These are phyloP conservation scores for Mobula hypostoma DNA, from an alignment of 2,113 vertebrate species.

Conservation along the genomic window DNA sequence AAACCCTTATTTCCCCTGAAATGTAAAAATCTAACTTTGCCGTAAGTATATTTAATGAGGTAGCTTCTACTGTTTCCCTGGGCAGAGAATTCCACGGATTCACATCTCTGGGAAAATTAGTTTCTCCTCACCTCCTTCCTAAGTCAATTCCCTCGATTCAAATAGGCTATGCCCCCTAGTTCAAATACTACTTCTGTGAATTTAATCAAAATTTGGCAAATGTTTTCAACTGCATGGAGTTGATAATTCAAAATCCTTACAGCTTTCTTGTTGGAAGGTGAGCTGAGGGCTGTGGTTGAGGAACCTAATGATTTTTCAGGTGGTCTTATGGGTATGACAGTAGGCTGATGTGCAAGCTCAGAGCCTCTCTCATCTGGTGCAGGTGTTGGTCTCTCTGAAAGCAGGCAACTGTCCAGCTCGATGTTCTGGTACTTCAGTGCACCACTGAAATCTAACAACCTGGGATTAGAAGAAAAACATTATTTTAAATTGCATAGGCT, in stretches of 20 bases:
- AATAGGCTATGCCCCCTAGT: too few species aligned
- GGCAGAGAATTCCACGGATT: too few species aligned
- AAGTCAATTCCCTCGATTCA: too few species aligned
- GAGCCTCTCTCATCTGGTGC: conserved; percentile 48
- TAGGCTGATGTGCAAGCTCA: conserved; percentile 45
- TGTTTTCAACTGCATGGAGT: neutral
- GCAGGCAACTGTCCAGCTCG: conserved; percentile 71
- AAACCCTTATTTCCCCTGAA: too few species aligned
- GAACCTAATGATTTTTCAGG: neutral
- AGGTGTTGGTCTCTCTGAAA: conserved; percentile 55
- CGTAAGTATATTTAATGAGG: too few species aligned
- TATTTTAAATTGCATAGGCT: neutral
- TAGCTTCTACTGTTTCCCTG: too few species aligned
- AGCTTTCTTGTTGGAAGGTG: neutral
- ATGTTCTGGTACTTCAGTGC: conserved; percentile 65
- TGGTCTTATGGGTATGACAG: conserved; percentile 39
- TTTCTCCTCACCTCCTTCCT: too few species aligned
- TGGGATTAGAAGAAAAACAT: conserved; percentile 44
- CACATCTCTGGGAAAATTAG: too few species aligned
- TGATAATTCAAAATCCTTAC: neutral
- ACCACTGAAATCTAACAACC: conserved; percentile 75
- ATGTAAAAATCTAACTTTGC: too few species aligned
- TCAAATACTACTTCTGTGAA: neutral
- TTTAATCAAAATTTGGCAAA: neutral
- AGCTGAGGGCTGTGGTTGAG: neutral